Base-by-base conservation (phyloP, 1,140 invertebrate genomes). In the Pollicipes pollicipes region DNA sequence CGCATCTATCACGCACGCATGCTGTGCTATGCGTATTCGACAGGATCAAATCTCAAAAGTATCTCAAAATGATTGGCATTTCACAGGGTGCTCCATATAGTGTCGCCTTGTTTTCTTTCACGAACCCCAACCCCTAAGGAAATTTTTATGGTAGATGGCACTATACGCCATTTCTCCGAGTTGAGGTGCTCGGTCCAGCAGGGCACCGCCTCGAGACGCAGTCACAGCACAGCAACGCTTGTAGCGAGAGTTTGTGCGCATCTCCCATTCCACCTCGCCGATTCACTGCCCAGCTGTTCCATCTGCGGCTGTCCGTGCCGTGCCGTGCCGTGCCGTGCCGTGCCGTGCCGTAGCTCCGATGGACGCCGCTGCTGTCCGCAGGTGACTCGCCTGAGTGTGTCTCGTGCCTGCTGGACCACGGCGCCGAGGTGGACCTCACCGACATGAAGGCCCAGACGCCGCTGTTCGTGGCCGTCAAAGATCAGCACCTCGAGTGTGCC, bases 371-470 rank as follows among this genome's bases (percentile, higher is more conserved):
- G n/a, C 6, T 64, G 63, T n/a, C 4, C 63, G 63, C 69, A 78
- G 77, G 74, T 68, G 76, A 75, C n/a, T 75, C 73, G 71, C 13
- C 64, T n/a, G 73, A 74, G 13, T 77, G 76, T 73, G 73, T 77
- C 29, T 37, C 71, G 10, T 29, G 73, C 0, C 70, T 78, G n/a
- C 32, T 78, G 37, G 27, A 71, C 26, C 71, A 73, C 28, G 76
- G 76, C 0, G 76, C 76, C 17, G 70, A 70, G 27, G 74, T 77
- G n/a, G 75, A 78, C 30, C 71, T 75, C 2, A 70, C 73, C 32
- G 77, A 78, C 70, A 75, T 78, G 37, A 78, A 78, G 70, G 75
- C 73, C 30, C 77, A 78, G 69, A 78, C 77, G 2, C 75, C 77
- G 2, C 71, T 78, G 21, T 78, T 77, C 73, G 74, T 78, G 67